These are phyloP conservation scores for Cosmia pyralina DNA, from an alignment of 2,888 invertebrate species.

Conservation along the genomic window DNA sequence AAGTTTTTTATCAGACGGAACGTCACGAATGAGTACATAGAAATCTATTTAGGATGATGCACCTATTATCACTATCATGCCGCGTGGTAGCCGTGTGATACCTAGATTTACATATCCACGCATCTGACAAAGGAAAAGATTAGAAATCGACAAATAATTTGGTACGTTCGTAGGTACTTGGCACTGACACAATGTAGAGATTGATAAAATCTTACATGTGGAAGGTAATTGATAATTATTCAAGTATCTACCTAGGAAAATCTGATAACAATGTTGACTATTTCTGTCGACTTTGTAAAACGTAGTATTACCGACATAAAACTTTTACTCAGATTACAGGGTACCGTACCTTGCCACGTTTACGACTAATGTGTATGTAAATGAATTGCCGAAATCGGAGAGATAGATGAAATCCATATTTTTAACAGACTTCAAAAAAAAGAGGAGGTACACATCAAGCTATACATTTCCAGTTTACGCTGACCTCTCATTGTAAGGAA, in stretches of 20 bases:
- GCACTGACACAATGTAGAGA: background rate
- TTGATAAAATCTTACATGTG: constrained; percentile 43
- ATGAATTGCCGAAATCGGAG: background rate
- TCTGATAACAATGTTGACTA: constrained; percentile 31
- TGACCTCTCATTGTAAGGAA: no score
- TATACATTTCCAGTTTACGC: no score
- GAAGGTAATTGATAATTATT: constrained; percentile 30
- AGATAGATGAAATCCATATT: no score
- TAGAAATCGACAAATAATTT: constrained; percentile 35
- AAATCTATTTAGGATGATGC: constrained; percentile 30
- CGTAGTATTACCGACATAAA: background rate
- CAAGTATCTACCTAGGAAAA: constrained; percentile 20
- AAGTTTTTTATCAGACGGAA: constrained; percentile 42
- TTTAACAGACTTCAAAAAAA: no score
- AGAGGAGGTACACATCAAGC: no score
- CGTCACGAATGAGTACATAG: constrained; percentile 2
- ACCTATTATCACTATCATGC: constrained; percentile 20
- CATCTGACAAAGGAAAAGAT: constrained; percentile 42
- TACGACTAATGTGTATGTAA: background rate
- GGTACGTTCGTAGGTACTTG: constrained; percentile 4
- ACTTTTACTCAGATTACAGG: background rate
- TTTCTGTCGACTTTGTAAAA: constrained; percentile 13
- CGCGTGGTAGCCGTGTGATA: constrained; percentile 40
- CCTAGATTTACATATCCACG: constrained; percentile 10
- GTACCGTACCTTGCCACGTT: background rate